These are phyloP conservation scores for Pseudomyrmex pallidus DNA, from an alignment of 1,140 invertebrate genomes.

Conservation along the genomic window DNA sequence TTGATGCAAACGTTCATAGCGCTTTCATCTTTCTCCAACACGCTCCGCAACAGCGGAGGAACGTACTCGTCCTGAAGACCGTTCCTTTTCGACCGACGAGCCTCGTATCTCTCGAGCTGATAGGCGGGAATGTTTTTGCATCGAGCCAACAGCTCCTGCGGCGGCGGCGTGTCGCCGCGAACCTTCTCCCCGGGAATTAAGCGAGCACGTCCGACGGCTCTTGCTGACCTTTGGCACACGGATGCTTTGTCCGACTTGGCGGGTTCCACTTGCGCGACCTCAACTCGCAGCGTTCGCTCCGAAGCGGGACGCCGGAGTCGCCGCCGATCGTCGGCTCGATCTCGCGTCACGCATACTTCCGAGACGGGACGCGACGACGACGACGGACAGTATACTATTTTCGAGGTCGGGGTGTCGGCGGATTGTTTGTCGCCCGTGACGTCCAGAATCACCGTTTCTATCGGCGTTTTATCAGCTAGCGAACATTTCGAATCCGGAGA, in stretches of 20 bases:
- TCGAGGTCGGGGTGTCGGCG: conserved; percentile 3
- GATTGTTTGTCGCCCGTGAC: neutral
- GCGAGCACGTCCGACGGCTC: too few species aligned
- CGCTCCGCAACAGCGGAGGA: conserved; percentile 39
- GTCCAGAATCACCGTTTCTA: neutral
- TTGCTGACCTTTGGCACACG: neutral
- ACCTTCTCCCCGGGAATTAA: neutral
- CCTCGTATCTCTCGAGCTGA: conserved; percentile 62
- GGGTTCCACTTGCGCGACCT: neutral
- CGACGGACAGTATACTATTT: conserved; percentile 1
- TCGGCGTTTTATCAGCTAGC: neutral
- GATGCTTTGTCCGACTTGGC: neutral
- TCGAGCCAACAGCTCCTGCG: conserved; percentile 35
- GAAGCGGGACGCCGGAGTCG: neutral
- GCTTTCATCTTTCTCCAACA: conserved; percentile 17
- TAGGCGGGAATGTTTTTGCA: conserved; percentile 58
- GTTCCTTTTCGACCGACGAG: conserved; percentile 67
- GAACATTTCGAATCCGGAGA: conserved; percentile 12
- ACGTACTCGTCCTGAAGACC: conserved; percentile 73
- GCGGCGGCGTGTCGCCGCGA: neutral
- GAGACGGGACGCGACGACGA: too few species aligned
- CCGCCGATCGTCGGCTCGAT: neutral
- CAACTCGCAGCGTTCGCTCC: neutral
- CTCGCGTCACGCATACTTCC: neutral
- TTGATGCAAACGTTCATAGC: neutral